Evolutionary conservation across 2,797 vertebrate species (phyloP).

Genomic region (Oreochromis mossambicus): DNA sequence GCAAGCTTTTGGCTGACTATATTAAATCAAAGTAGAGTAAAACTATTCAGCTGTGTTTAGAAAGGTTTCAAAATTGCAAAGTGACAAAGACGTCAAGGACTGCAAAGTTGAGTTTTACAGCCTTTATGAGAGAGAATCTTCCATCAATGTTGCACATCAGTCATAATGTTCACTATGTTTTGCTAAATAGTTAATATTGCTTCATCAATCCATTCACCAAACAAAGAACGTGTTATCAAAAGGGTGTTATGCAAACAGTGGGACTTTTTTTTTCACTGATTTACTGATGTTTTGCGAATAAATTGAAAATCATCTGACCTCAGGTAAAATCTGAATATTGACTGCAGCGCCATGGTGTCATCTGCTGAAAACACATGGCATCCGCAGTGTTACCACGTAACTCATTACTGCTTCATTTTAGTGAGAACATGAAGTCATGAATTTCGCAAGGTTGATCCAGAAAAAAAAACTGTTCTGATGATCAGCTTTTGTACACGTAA

Average conservation of each 20-base stretch:
- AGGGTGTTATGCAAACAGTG: not conserved
- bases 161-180: not conserved
- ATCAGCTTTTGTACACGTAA: not conserved
- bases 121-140: not conserved
- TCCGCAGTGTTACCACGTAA: not conserved
- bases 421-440: not conserved
- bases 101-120: not conserved
- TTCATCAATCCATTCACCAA: not conserved
- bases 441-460: not conserved
- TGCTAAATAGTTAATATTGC: not conserved
- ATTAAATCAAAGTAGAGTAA: not conserved
- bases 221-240: not conserved
- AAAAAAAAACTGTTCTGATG: not conserved
- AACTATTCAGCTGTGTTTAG: not conserved
- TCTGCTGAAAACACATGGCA: not conserved
- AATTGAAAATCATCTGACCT: not conserved
- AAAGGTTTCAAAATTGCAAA: not conserved
- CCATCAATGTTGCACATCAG: not conserved
- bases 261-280: not conserved
- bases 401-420: not conserved
- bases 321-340: not conserved
- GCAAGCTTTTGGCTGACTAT: not conserved
- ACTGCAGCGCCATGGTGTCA: not conserved
- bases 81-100: not conserved
- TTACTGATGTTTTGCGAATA: not conserved